phyloP scores from a whole-genome alignment of 2,113 vertebrate genomes.

The Panthera tigris region DNA sequence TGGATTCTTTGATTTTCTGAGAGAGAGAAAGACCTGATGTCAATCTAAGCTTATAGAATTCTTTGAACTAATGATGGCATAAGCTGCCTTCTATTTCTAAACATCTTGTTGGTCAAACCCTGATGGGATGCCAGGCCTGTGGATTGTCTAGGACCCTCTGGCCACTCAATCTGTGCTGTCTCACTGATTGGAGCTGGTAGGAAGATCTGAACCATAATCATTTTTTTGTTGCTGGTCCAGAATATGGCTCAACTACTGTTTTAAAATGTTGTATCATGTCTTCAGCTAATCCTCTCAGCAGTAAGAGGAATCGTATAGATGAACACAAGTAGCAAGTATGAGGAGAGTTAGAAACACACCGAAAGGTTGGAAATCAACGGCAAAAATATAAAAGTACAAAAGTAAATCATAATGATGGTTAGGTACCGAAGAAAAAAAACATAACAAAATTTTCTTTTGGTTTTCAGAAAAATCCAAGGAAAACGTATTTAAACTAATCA shows the following conservation, averaged over 20 bases:
- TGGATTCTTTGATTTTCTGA: constrained; percentile 47
- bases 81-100: constrained; percentile 79
- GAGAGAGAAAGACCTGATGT: constrained; percentile 51
- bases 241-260: background rate
- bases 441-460: background rate
- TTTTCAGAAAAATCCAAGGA: background rate
- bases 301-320: background rate
- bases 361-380: background rate
- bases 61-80: constrained; percentile 67
- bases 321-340: background rate
- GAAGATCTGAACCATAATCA: constrained; percentile 9
- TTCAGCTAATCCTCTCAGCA: constrained; percentile 13
- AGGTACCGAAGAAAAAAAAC: background rate
- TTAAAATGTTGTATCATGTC: background rate
- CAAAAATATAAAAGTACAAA: background rate
- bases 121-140: background rate
- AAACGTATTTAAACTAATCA: background rate
- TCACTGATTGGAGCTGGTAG: constrained; percentile 13
- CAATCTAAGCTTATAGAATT: constrained; percentile 62
- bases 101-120: constrained; percentile 67
- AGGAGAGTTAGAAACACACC: background rate
- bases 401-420: background rate
- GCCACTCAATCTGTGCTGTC: background rate
- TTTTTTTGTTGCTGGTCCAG: background rate
- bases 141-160: constrained; percentile 51